Percentiles rank a stretch among this genome's conserved stretches.
Evolutionary conservation across 2,797 vertebrate genomes (phyloP).

Genomic region (Gallinago solitaria): DNA sequence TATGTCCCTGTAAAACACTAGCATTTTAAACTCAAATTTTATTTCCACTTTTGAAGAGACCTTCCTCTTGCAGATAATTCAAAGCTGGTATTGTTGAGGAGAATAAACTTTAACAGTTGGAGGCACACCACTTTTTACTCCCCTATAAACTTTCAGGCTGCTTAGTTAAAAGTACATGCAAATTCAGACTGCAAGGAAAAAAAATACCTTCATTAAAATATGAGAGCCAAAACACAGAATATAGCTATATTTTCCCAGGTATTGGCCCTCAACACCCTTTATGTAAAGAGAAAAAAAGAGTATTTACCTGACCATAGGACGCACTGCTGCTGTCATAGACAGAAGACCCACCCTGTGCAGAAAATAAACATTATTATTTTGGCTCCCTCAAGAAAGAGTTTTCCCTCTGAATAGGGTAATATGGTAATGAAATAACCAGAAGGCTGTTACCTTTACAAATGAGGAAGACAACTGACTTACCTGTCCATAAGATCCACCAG

Average conservation of each 20-base stretch:
- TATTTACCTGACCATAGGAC: slow-evolving; percentile 52
- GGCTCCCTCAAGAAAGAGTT: not conserved
- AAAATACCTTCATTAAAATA: not conserved
- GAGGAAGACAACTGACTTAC: not conserved
- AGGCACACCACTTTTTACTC: not conserved
- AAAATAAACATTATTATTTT: not conserved
- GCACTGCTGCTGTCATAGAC: not conserved
- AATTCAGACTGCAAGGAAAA: not conserved
- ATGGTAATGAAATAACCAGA: not conserved
- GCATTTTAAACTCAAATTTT: not conserved
- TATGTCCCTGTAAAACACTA: not conserved
- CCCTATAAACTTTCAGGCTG: not conserved
- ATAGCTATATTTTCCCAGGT: not conserved
- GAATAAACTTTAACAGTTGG: not conserved
- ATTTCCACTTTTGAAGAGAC: not conserved
- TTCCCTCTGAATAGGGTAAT: not conserved
- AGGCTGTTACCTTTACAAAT: not conserved
- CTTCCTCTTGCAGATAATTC: not conserved
- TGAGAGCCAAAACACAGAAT: not conserved
- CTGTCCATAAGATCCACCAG: not conserved
- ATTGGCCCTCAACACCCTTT: not conserved
- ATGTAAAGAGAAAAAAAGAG: not conserved
- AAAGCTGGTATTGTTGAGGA: not conserved
- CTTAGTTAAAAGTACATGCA: not conserved
- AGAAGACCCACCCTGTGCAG: slow-evolving; percentile 33